A percentile compares a stretch with the other conserved stretches of the same genome.
phyloP scores from a whole-genome alignment of 1,140 invertebrate species.

The Scaptomyza montana region DNA sequence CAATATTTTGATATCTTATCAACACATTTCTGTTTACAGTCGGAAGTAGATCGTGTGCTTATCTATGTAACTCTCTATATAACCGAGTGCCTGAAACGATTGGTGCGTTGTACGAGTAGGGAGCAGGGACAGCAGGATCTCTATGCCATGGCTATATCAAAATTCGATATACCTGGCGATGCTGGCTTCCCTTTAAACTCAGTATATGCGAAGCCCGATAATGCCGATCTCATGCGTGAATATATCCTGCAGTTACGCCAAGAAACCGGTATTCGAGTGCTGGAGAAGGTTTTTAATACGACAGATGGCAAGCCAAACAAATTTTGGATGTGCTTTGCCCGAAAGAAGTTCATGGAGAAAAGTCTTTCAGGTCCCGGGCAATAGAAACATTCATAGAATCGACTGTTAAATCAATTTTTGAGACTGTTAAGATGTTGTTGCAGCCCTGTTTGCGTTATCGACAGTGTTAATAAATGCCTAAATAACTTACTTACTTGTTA shows the following conservation, averaged over 20 bases:
- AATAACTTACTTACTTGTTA: not conserved
- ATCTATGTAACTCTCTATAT: slow-evolving; percentile 99
- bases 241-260: slow-evolving; percentile 97
- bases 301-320: slow-evolving; percentile 97
- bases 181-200: slow-evolving; percentile 97
- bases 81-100: slow-evolving; percentile 97
- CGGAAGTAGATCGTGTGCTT: slow-evolving; percentile 96
- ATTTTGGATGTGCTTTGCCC: slow-evolving; percentile 99
- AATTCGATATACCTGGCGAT: slow-evolving; percentile 98
- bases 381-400: slow-evolving; percentile 18
- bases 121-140: slow-evolving; percentile 97
- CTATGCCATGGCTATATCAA: slow-evolving; percentile 96
- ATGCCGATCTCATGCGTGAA: slow-evolving; percentile 94
- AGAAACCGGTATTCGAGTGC: slow-evolving; percentile 95
- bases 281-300: slow-evolving; percentile 95
- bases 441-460: slow-evolving; percentile 4
- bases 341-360: slow-evolving; percentile 99
- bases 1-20: not conserved
- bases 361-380: slow-evolving; percentile 86
- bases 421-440: slow-evolving; percentile 23
- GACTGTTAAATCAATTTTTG: slow-evolving; percentile 21
- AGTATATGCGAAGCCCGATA: slow-evolving; percentile 95
- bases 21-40: slow-evolving; percentile 85
- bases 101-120: slow-evolving; percentile 95
- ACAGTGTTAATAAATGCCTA: slow-evolving; percentile 12